Evolutionary conservation across 2,888 invertebrate genomes (phyloP), one percentile per base, ranked within the genome.

Genomic region (Drosophila austrosaltans): DNA sequence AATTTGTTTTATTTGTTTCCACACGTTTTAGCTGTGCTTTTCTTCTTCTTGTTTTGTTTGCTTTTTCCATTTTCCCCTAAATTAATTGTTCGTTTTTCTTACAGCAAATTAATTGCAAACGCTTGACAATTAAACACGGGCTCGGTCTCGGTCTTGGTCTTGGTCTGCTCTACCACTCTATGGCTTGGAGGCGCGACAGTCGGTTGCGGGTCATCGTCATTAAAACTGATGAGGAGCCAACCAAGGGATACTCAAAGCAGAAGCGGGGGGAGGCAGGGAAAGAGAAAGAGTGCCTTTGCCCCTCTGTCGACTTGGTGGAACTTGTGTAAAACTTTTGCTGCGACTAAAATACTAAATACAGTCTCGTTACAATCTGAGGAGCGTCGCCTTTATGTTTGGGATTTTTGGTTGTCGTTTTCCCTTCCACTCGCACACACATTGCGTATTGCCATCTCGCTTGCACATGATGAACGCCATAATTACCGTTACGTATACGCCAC

Each of bases 401-500:
- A 63, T 75, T 71, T 53, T 63, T 75, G 57, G 25, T 40, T 64
- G 36, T 2, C 48, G 69, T 58, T 60, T 53, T 60, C 39, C 64
- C 32, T 68, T 63, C 60, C 69, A 59, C 56, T 81, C 62, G 16
- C 61, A 53, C 72, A 56, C 66, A 42, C 16, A 25, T 62, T 20
- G 48, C 25, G 12, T 5, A 25, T 25, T 22, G 82, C 79, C 72
- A 5, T 81, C 89, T 76, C 78, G 64, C 72, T 87, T 54, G 61
- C 30, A 67, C 75, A 77, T 91, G 92, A 91, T 88, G 92, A 89
- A 88, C 92, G 91, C 91, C 91, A 91, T 91, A 92, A 92, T 91
- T 91, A 91, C 88, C 90, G 89, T 90, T 90, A 88, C 90, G 79
- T 81, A 81, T 89, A 82, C 87, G 88, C 91, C 91, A 91, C 91